Evolutionary conservation across 2,888 invertebrate species (phyloP), one percentile per base, ranked within the genome.

Genomic region (Cosmopolites sordidus): DNA sequence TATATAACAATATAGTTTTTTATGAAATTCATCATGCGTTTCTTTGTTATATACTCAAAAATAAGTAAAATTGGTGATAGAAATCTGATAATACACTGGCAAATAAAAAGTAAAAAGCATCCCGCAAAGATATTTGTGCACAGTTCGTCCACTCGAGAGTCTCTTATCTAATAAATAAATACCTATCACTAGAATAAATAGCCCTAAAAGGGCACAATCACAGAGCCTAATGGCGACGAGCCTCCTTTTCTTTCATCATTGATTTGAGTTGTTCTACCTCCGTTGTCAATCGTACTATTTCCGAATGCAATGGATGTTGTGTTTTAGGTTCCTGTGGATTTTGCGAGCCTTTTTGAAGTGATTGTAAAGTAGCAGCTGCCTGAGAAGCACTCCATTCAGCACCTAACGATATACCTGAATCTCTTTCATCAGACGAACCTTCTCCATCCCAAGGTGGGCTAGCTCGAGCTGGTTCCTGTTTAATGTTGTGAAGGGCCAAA

Each of bases 241-340:
- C 54, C 44, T 58, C 58, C 37, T 58, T 58, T 38, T 58, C 58
- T 33, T 58, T 85, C 78, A 89, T 83, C 78, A 87, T 83, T 67
- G 86, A 86, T 72, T 93, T 92, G 5, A 96, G 83, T 60, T 87
- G 89, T 45, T 91, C 92, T 60, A 96, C 92, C 75, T 96, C 95
- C 1, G 89, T 88, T 29, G 93, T 92, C 16, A 96, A 82, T 63
- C 90, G 82, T 65, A 89, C 90, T 62, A 96, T 78, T 74, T 95
- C 89, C 2, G 87, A 87, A 70, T 91, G 90, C 11, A 94, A 79
- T 71, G 88, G 87, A 58, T 83, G 81, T 68, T 87, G 84, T 60
- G 83, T 83, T 33, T 64, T 62, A 12, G 60, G 56, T 38, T 66
- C 66, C 44, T 65, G 65, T n/a, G 48, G 51, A 16, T 56, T 45